Evolutionary conservation across 1,140 invertebrate species (phyloP).

Genomic region (Pseudomyrmex concolor): DNA sequence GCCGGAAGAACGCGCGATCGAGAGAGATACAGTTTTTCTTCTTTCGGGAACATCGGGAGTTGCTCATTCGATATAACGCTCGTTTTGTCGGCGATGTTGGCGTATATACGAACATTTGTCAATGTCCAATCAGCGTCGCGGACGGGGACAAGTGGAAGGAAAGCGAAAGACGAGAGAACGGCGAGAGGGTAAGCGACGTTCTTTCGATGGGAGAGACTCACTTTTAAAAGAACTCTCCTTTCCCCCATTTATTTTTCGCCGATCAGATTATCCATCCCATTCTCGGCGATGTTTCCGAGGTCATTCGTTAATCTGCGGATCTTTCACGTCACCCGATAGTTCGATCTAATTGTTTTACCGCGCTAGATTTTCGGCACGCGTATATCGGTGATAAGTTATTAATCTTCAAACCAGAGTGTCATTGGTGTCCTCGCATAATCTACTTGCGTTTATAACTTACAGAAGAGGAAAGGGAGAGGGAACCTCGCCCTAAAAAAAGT

Average conservation of each 20-base stretch:
- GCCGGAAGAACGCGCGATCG: background rate
- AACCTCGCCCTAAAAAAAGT: no score
- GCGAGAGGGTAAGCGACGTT: background rate
- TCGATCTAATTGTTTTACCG: constrained; percentile 3
- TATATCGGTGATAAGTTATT: constrained; percentile 25
- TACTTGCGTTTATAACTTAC: no score
- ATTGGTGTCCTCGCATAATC: no score
- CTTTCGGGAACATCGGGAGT: constrained; percentile 49
- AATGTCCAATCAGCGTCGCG: constrained; percentile 80
- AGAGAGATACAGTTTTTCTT: constrained; percentile 23
- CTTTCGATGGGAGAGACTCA: background rate
- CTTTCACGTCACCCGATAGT: constrained; percentile 31
- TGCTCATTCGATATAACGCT: constrained; percentile 75
- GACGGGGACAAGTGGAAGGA: constrained; percentile 20
- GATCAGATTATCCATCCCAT: constrained; percentile 25
- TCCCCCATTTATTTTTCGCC: constrained; percentile 21
- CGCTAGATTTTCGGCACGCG: constrained; percentile 3
- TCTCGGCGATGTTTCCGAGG: constrained; percentile 27
- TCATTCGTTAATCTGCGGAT: constrained; percentile 40
- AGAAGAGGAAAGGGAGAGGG: no score
- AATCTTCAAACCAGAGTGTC: background rate
- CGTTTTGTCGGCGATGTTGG: constrained; percentile 75
- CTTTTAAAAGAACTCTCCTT: constrained; percentile 17
- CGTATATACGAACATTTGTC: constrained; percentile 76
- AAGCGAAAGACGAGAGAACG: constrained; percentile 1